These are phyloP conservation scores for Eurytoma adleriae DNA, from an alignment of 2,888 invertebrate species.

Conservation along the genomic window DNA sequence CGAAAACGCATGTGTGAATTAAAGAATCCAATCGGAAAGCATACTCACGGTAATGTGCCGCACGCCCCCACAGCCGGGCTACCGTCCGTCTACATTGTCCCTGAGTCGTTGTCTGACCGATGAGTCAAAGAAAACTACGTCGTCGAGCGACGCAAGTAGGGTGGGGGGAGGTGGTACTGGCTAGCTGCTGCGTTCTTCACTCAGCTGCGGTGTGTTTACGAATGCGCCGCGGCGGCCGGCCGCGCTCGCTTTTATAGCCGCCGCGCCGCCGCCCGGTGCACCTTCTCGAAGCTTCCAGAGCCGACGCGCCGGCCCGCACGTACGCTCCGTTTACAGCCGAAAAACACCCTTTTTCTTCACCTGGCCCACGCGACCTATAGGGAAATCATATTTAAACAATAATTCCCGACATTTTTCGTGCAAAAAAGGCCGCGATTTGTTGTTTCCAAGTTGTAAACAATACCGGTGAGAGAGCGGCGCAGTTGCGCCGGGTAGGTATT, in stretches of 20 bases:
- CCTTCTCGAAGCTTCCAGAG: constrained; percentile 48
- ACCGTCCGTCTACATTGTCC: constrained; percentile 72
- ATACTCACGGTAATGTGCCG: constrained; percentile 72
- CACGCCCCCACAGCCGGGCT: constrained; percentile 69
- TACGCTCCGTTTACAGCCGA: constrained; percentile 46
- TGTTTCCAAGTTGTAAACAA: not conserved
- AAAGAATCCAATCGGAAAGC: constrained; percentile 30
- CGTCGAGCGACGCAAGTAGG: constrained; percentile 60
- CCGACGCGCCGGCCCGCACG: constrained; percentile 56
- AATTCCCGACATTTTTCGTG: not conserved
- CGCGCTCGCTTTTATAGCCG: constrained; percentile 69
- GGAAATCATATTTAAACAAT: no score
- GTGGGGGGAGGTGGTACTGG: constrained; percentile 52
- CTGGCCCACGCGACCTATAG: not conserved
- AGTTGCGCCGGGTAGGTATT: constrained; percentile 64
- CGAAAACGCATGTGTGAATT: constrained; percentile 1
- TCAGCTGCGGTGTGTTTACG: constrained; percentile 67
- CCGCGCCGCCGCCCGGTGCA: constrained; percentile 27
- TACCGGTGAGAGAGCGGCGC: not conserved
- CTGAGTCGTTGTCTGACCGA: constrained; percentile 53
- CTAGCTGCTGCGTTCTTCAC: constrained; percentile 62
- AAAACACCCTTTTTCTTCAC: not conserved
- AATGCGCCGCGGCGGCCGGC: constrained; percentile 67
- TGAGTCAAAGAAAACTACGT: constrained; percentile 59
- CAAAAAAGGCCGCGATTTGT: not conserved